phyloP scores from a whole-genome alignment of 2,888 invertebrate species.

The Odontocerum albicorne region DNA sequence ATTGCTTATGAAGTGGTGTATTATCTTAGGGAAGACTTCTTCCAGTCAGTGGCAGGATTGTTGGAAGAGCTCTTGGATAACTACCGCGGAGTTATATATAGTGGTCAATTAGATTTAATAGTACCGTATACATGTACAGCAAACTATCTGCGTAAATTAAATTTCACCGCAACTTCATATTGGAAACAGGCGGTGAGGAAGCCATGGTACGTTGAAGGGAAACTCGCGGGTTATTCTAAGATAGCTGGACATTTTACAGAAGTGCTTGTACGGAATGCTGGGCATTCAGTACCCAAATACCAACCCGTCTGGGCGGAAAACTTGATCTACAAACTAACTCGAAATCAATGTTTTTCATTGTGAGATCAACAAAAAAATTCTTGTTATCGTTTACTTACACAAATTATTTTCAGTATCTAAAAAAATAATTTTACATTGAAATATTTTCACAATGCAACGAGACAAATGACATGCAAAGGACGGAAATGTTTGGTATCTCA shows the following conservation, averaged over 20 bases:
- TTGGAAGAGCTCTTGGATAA: slow-evolving; percentile 62
- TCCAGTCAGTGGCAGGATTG: slow-evolving; percentile 78
- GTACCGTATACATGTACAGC: neutral
- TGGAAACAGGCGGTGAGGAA: neutral
- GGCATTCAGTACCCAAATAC: neutral
- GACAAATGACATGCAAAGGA: too few relatives aligned
- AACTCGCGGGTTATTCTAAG: neutral
- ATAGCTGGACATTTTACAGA: neutral
- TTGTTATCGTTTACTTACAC: too few relatives aligned
- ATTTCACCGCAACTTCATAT: neutral
- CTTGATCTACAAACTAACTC: neutral
- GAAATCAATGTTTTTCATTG: too few relatives aligned
- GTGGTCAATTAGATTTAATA: neutral
- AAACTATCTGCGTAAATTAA: neutral
- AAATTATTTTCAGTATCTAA: too few relatives aligned
- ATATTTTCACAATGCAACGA: too few relatives aligned
- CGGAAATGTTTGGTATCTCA: too few relatives aligned
- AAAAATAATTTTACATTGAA: too few relatives aligned
- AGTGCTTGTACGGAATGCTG: neutral
- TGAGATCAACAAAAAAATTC: too few relatives aligned
- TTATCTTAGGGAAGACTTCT: slow-evolving; percentile 73
- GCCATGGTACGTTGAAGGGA: neutral
- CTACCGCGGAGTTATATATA: neutral
- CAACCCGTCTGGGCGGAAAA: neutral
- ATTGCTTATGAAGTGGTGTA: slow-evolving; percentile 66